phyloP scores from a whole-genome alignment of 1,140 invertebrate species.

The Hylaeus anthracinus region DNA sequence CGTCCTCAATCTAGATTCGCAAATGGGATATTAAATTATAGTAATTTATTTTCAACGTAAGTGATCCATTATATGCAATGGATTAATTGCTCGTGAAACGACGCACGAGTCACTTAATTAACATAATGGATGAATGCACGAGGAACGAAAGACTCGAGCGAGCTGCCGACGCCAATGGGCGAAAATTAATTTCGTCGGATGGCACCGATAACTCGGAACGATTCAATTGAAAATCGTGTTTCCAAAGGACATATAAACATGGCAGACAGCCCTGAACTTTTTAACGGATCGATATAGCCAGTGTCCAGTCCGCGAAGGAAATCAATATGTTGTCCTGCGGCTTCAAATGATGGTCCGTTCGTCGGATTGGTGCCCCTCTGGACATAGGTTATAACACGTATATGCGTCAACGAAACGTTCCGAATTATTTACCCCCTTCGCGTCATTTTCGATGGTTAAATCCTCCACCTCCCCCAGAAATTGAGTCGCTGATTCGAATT shows the following conservation, averaged over 20 bases:
- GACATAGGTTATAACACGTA: conserved; percentile 35
- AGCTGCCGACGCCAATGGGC: too few relatives aligned
- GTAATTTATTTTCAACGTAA: too few relatives aligned
- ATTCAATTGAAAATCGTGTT: background rate
- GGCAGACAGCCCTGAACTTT: conserved; percentile 75
- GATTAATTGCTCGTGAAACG: too few relatives aligned
- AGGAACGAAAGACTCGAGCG: too few relatives aligned
- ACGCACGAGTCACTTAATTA: too few relatives aligned
- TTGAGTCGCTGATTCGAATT: conserved; percentile 11
- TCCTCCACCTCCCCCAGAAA: too few relatives aligned
- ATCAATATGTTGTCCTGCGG: conserved; percentile 75
- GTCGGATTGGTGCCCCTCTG: conserved; percentile 56
- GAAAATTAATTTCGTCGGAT: too few relatives aligned
- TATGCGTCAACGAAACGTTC: conserved; percentile 12
- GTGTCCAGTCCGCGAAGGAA: conserved; percentile 70
- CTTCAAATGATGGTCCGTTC: conserved; percentile 60
- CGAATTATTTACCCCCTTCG: conserved; percentile 8
- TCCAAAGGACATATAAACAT: conserved; percentile 39
- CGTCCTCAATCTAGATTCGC: too few relatives aligned
- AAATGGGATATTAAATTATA: too few relatives aligned
- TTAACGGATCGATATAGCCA: conserved; percentile 74
- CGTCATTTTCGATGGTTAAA: background rate
- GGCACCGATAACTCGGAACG: background rate
- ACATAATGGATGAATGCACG: too few relatives aligned
- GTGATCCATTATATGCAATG: too few relatives aligned